phyloP scores from a whole-genome alignment of 2,888 invertebrate genomes.

The Acronicta alni region DNA sequence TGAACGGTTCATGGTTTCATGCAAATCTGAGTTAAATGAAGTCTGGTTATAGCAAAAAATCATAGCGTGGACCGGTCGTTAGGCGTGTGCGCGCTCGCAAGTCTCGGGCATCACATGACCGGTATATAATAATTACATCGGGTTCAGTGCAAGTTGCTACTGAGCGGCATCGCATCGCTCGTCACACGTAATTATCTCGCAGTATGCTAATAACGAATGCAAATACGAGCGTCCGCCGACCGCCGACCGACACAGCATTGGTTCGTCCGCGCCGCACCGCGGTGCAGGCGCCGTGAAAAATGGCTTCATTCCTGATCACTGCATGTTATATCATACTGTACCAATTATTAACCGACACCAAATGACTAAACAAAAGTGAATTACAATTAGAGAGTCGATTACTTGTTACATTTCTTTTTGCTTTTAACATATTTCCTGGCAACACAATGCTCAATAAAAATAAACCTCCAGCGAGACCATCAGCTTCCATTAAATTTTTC shows the following conservation, averaged over 20 bases:
- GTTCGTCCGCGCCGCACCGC: slow-evolving; percentile 26
- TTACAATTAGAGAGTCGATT: slow-evolving; percentile 62
- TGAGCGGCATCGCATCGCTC: slow-evolving; percentile 69
- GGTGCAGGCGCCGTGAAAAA: slow-evolving; percentile 74
- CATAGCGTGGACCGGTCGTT: slow-evolving; percentile 38
- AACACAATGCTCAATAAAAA: slow-evolving; percentile 80
- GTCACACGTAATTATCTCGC: slow-evolving; percentile 84
- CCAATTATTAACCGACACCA: slow-evolving; percentile 38
- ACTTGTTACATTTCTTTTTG: slow-evolving; percentile 62
- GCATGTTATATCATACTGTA: slow-evolving; percentile 28
- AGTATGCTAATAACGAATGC: slow-evolving; percentile 84
- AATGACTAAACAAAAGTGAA: slow-evolving; percentile 53
- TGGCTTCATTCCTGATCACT: slow-evolving; percentile 74
- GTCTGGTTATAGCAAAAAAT: slow-evolving; percentile 50
- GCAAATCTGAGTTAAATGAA: slow-evolving; percentile 63
- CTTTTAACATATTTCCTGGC: slow-evolving; percentile 62
- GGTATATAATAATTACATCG: slow-evolving; percentile 72
- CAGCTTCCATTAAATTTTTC: slow-evolving; percentile 84
- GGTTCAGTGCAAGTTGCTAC: slow-evolving; percentile 65
- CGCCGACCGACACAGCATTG: slow-evolving; percentile 56
- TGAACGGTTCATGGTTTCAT: slow-evolving; percentile 59
- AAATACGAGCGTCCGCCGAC: slow-evolving; percentile 74
- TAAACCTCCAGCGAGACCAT: slow-evolving; percentile 76
- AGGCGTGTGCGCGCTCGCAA: slow-evolving; percentile 47
- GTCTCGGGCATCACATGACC: slow-evolving; percentile 63